Percentiles rank a stretch among this genome's conserved stretches.
Conservation (phyloP, 2,888 invertebrate genomes). For the Parthenolecanium corni region DNA sequence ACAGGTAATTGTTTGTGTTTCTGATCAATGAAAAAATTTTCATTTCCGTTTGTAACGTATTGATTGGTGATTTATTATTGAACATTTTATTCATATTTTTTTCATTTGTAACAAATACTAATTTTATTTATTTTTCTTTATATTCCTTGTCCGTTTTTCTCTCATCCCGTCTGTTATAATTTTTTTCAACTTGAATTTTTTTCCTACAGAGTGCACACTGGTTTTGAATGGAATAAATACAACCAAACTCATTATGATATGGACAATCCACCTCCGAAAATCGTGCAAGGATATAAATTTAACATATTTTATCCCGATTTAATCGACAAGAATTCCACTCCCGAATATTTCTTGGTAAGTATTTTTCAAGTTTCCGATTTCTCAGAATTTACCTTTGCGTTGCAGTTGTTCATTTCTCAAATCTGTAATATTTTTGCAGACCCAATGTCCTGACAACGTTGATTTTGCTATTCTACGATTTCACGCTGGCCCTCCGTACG, state of each 20-base stretch:
- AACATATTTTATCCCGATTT: constrained; percentile 99
- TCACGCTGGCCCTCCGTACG: constrained; percentile 98
- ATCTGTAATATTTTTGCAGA: constrained; percentile 45
- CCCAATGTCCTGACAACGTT: constrained; percentile 76
- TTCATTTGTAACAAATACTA: not conserved
- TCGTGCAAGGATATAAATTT: constrained; percentile 99
- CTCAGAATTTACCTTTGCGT: not conserved
- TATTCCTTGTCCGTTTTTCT: no score
- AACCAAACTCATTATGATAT: constrained; percentile 99
- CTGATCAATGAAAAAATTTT: not conserved
- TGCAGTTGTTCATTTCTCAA: not conserved
- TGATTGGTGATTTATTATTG: not conserved
- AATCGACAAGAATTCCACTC: constrained; percentile 83
- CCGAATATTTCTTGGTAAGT: constrained; percentile 78
- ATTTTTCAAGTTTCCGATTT: not conserved
- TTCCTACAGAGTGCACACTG: constrained; percentile 64
- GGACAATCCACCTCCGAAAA: constrained; percentile 99
- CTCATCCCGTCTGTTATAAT: not conserved
- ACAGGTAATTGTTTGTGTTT: constrained; percentile 44
- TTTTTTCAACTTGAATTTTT: constrained; percentile 33
- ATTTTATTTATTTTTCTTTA: no score
- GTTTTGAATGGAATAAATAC: constrained; percentile 99
- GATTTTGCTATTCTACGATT: constrained; percentile 93
- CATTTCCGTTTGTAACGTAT: not conserved
- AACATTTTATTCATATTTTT: no score